Base-by-base conservation (phyloP, 2,113 vertebrate genomes). In the Urocolius indicus region DNA sequence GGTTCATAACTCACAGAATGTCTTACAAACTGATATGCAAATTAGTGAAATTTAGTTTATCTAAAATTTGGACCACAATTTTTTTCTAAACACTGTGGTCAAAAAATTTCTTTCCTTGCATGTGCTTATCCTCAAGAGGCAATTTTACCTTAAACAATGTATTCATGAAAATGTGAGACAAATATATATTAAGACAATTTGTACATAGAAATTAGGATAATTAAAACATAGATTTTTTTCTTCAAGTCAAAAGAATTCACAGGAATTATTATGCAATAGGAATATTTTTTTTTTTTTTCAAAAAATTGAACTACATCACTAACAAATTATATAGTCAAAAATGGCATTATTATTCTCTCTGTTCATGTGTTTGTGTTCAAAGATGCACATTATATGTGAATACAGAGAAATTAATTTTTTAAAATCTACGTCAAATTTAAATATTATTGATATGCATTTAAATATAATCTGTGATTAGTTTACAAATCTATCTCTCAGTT, bases 251-350 rank as follows among this genome's bases (percentile, higher is more conserved):
- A 46, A 58, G 23, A 74, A 69, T 49, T 86, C 24, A n/a, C 6
- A 69, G 41, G 26, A 58, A 46, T 43, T 63, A 21, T 43, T 59
- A 55, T 22, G 4, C 11, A 74, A 19, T 34, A 11, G 8, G 1
- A 1, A 36, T 1, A 3, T 8, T 66, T 71, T 73, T 54, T 32
- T 10, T 0, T 1, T 7, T 15, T 2, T n/a, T n/a, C n/a, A n/a
- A n/a, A n/a, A 4, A 84, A 29, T 4, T 43, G 58, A 43, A 63
- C 41, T 27, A 49, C 4, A 55, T 38, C 24, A 11, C 10, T 59
- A 46, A 3, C 2, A 65, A 90, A 73, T 41, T 80, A 92, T 76
- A 54, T n/a, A 57, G 48, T 34, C 16, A 45, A 90, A 77, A 65
- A 30, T 16, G 29, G 4, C 5, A 27, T 57, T 0, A 10, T 49